Evolutionary conservation across 2,797 vertebrate genomes (phyloP), one percentile per base, ranked within the genome.

Genomic region (Triplophysa bombifrons): DNA sequence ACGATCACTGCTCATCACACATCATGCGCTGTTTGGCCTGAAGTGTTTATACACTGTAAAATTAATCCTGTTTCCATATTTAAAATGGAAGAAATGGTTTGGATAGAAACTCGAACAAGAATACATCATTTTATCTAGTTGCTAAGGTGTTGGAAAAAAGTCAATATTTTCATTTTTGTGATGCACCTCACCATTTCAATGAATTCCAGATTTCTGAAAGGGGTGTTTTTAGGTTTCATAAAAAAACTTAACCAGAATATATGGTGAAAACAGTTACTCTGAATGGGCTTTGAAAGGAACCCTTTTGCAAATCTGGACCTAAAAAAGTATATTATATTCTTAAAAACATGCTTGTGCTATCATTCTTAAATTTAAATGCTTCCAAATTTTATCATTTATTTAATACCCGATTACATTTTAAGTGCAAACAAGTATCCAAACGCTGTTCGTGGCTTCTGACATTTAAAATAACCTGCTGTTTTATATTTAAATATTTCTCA

Each of bases 31-130:
- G 48, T 44, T 16, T 61, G 34, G 64, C 7, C 61, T 72, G 16
- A 68, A 51, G 51, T 60, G 74, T 61, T 56, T 34, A 25, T 94
- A 93, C 79, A 84, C 88, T 90, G 85, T 82, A 87, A 93, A 91
- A 92, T 92, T 88, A 91, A 93, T 92, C 89, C 85, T 79, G 1
- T 46, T 73, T 1, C 66, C 6, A 48, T 69, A 48, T 84, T 64
- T 64, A 67, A 60, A 66, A 50, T 19, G 76, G 55, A 58, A 64
- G 34, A 58, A 81, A 44, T 75, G 76, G 16, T n/a, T 25, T 19
- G 64, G 17, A 38, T 76, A 34, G 4, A 76, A 56, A 53, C 1
- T 2, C 5, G 12, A 22, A 34, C 8, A 4, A 8, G 16, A 9
- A 60, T 12, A 17, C 7, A 3, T 10, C 41, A 19, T 7, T 8